Evolutionary conservation across 1,140 invertebrate genomes (phyloP), one percentile per base, ranked within the genome.

Genomic region (Hormaphis cornu): DNA sequence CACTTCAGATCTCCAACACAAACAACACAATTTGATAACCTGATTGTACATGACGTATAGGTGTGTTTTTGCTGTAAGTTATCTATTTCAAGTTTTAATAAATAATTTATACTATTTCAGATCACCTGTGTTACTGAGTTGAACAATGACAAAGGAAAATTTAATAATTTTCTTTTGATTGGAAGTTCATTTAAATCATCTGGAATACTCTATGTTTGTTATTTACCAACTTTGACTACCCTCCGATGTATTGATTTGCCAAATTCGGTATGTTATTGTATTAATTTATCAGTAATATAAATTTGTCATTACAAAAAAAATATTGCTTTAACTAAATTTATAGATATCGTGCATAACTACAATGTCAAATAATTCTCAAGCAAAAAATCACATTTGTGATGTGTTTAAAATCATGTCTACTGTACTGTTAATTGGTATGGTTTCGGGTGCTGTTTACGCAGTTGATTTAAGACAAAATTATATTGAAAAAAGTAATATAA

Each of bases 381-480:
- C 2, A 4, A 14, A 66, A 22, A 6, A 66, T 48, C 61, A 22
- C 22, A n/a, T 66, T 35, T 66, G 61, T 35, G 61, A 66, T 66
- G 61, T 50, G 24, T 66, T 66, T 48, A 48, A 50, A 35, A 10
- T 66, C 0, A 66, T 66, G 61, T 66, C 61, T 7, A 66, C 61
- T 50, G 12, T 66, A 50, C 16, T 66, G 0, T 35, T 66, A 16
- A 12, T 66, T 48, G 61, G 61, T 24, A 35, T 22, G 18, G 4
- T 12, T 16, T 35, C 28, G 24, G 61, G 61, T 16, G 61, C 42
- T 1, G 61, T 50, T 24, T 66, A 24, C 35, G 61, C 44, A 22
- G 16, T 66, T 48, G 61, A 66, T 22, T 24, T 66, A 50, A 46
- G 61, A 66, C 28, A 66, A 5, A 48, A 16, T 24, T 10, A 50